Evolutionary conservation across 2,888 invertebrate genomes (phyloP), one percentile per base, ranked within the genome.

Genomic region (Blastobasis adustella): DNA sequence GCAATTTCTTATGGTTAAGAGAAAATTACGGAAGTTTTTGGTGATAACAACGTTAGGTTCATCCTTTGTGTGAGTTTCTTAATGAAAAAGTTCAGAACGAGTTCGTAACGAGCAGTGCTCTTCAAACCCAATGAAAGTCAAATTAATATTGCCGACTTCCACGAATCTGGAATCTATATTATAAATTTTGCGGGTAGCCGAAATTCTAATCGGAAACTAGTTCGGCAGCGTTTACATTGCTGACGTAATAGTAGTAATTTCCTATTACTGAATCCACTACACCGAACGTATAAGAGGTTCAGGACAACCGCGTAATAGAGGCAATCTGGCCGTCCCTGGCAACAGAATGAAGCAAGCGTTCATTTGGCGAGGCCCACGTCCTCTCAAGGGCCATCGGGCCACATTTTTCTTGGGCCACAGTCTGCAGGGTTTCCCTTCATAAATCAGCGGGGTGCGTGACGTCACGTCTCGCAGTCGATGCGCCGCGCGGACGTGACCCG

Each of bases 361-460:
- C 74, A 72, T 75, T 76, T 74, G 72, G 69, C 62, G 66, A 59
- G 58, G 63, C 55, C 65, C 82, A 79, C 79, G 81, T 79, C 59
- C 58, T 67, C 64, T 59, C 69, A 71, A 70, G 74, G 76, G 79
- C 75, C 79, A 79, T 82, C 81, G 75, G 74, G 65, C 67, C 71
- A 71, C 73, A 76, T 80, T 80, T 79, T 75, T 73, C 73, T 69
- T 65, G 64, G 67, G 69, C 65, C 67, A 63, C 60, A 63, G 66
- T 64, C 67, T 63, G 68, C 66, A 39, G 42, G 49, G 71, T 76
- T 76, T 73, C 76, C 77, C 71, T 73, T 79, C 79, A 83, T 85
- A 85, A 85, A 85, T 85, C 85, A 84, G 69, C 53, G 63, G 60
- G 62, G 71, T 54, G 63, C 85, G 82, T 82, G 85, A 79, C 73